These are phyloP conservation scores for Sakesphorus luctuosus DNA, from an alignment of 2,113 vertebrate species.

Conservation along the genomic window DNA sequence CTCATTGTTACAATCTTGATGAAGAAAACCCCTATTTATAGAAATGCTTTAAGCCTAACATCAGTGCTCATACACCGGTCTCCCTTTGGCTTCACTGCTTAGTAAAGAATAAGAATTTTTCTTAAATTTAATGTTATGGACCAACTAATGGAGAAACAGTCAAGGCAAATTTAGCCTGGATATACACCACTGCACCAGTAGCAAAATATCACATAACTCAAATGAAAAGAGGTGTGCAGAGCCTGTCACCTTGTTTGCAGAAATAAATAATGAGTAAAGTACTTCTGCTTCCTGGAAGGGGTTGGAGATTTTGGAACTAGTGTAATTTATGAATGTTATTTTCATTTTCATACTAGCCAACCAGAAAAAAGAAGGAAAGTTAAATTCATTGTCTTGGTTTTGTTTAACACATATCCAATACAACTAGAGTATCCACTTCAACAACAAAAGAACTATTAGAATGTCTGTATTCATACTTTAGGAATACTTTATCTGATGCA, in stretches of 20 bases:
- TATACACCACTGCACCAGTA: neutral
- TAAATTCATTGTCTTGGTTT: neutral
- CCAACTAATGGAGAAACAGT: neutral
- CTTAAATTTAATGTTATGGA: neutral
- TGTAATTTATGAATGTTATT: neutral
- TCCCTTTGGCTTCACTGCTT: neutral
- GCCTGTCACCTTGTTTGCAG: neutral
- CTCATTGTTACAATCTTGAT: neutral
- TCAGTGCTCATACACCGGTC: neutral
- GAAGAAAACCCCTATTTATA: neutral
- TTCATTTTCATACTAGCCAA: neutral
- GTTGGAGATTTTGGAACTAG: neutral
- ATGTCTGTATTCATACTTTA: neutral
- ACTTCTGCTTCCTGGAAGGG: neutral
- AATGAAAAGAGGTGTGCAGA: neutral
- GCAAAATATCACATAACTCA: neutral
- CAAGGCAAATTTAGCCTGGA: neutral
- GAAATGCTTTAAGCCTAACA: neutral
- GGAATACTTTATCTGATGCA: neutral
- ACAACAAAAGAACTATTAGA: neutral
- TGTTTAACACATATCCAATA: neutral
- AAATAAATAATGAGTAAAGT: neutral
- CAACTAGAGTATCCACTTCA: neutral
- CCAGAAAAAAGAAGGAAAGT: neutral
- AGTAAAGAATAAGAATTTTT: neutral